A percentile compares a stretch with the other conserved stretches of the same genome.
phyloP scores from a whole-genome alignment of 2,113 vertebrate species.

The Theristicus caerulescens region DNA sequence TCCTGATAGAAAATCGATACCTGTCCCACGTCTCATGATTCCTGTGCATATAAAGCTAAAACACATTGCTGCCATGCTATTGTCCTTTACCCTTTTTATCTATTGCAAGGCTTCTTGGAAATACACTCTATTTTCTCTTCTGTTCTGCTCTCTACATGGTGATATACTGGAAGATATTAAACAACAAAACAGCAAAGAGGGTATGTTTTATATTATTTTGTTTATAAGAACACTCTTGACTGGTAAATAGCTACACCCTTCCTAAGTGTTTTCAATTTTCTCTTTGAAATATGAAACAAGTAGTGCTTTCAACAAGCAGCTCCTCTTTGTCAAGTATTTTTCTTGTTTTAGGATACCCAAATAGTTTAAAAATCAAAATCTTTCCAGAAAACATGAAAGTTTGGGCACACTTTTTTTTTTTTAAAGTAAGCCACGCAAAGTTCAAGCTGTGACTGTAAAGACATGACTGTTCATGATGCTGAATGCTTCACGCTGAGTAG shows the following conservation, averaged over 20 bases:
- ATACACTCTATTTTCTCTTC: not conserved
- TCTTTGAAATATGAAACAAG: constrained; percentile 25
- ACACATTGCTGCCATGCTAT: rapidly evolving
- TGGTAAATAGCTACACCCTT: constrained; percentile 50
- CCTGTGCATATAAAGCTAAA: not conserved
- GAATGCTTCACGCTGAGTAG: not conserved
- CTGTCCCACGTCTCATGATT: not conserved
- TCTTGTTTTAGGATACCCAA: not conserved
- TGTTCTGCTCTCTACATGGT: not conserved
- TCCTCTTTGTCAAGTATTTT: not conserved
- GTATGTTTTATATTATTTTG: constrained; percentile 65
- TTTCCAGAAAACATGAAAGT: not conserved
- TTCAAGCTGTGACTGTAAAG: not conserved
- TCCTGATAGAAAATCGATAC: not conserved
- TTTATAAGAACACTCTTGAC: constrained; percentile 40
- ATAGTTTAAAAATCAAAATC: not conserved
- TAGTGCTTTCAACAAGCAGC: not conserved
- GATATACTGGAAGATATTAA: not conserved
- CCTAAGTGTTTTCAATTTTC: constrained; percentile 46
- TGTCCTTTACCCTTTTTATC: not conserved
- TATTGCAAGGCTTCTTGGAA: not conserved
- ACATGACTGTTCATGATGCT: not conserved
- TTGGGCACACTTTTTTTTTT: not conserved
- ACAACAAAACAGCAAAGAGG: not conserved
- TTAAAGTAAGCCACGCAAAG: not conserved